Evolutionary conservation across 2,888 invertebrate genomes (phyloP).

Genomic region (Drosophila macrospina): DNA sequence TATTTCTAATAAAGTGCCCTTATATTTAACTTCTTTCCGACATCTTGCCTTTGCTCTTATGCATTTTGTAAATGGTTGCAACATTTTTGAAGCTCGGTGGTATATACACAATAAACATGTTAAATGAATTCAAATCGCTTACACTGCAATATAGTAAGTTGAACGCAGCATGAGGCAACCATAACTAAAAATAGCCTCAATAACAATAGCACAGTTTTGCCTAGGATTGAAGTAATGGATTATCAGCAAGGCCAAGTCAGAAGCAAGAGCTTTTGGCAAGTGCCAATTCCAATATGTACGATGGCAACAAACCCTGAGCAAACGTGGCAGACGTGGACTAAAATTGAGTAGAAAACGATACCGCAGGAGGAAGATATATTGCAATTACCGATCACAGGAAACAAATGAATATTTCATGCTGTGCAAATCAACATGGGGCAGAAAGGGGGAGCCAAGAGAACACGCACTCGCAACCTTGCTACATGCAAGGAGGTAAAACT

Average conservation of each 20-base stretch:
- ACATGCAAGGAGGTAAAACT: constrained; percentile 13
- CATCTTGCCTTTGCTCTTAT: constrained; percentile 16
- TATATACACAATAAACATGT: constrained; percentile 69
- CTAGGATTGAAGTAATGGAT: constrained; percentile 73
- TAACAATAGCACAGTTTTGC: constrained; percentile 45
- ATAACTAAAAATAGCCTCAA: constrained; percentile 8
- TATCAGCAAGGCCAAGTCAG: constrained; percentile 60
- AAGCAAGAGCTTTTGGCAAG: constrained; percentile 57
- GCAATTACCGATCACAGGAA: constrained; percentile 82
- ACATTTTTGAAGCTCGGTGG: constrained; percentile 2
- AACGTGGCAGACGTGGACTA: constrained; percentile 71
- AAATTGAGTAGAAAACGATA: constrained; percentile 80
- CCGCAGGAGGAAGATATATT: constrained; percentile 79
- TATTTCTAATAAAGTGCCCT: too few relatives aligned
- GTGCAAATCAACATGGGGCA: constrained; percentile 75
- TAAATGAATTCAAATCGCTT: constrained; percentile 77
- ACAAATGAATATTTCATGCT: constrained; percentile 82
- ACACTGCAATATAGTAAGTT: constrained; percentile 73
- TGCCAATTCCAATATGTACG: constrained; percentile 32
- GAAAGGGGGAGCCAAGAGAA: constrained; percentile 2
- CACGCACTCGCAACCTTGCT: constrained; percentile 22
- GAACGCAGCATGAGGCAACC: constrained; percentile 31
- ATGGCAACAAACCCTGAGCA: constrained; percentile 58
- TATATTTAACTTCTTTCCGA: background rate
- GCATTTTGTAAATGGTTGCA: constrained; percentile 22